Evolutionary conservation across 2,113 vertebrate genomes (phyloP).

Genomic region (Perca schrenkii): DNA sequence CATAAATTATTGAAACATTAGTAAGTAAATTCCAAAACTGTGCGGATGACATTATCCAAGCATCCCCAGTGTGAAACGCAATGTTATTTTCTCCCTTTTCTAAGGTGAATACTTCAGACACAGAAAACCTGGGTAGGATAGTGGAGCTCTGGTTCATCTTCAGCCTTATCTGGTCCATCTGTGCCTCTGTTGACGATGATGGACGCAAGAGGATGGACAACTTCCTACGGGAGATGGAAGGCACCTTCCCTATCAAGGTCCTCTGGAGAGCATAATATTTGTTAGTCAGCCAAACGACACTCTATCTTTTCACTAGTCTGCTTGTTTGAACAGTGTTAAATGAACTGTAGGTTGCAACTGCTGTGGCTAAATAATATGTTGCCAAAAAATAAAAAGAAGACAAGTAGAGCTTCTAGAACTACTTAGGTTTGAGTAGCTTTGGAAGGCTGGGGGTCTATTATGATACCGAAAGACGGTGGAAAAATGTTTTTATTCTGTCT

Average conservation of each 20-base stretch:
- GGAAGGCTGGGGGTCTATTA: too few relatives aligned
- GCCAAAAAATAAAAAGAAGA: background rate
- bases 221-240: constrained; percentile 88
- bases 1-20: background rate
- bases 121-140: constrained; percentile 79
- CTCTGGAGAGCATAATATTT: background rate
- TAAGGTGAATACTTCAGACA: constrained; percentile 85
- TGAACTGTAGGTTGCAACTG: background rate
- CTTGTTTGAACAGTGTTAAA: background rate
- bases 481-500: background rate
- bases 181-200: constrained; percentile 90
- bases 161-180: constrained; percentile 93
- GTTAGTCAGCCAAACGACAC: background rate
- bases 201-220: constrained; percentile 90
- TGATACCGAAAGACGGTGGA: background rate
- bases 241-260: constrained; percentile 92
- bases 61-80: background rate
- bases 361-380: background rate
- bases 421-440: background rate
- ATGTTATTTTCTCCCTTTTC: background rate
- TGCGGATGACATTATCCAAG: background rate
- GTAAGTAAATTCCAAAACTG: background rate
- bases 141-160: constrained; percentile 91
- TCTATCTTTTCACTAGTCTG: background rate
- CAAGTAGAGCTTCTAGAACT: background rate